Conservation (phyloP, 2,888 invertebrate species). For the Cephus pulcher region DNA sequence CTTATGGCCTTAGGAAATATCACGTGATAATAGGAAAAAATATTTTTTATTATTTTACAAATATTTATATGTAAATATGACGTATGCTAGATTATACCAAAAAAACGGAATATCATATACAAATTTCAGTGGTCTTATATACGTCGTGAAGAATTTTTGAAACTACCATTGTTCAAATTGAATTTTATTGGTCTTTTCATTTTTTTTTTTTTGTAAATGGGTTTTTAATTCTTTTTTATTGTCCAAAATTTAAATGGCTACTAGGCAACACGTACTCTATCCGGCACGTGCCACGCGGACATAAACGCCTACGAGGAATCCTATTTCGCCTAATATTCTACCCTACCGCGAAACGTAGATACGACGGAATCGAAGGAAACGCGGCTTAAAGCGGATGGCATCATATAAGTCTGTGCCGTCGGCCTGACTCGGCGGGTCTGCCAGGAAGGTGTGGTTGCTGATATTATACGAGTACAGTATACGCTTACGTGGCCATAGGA, state of each 20-base stretch:
- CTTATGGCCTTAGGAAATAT: not conserved
- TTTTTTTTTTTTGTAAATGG: no score
- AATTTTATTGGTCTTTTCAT: not conserved
- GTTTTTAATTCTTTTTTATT: not conserved
- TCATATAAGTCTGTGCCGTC: not conserved
- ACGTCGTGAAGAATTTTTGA: not conserved
- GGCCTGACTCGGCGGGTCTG: not conserved
- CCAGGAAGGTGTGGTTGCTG: constrained; percentile 3
- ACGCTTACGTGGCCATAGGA: not conserved
- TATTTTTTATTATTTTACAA: not conserved
- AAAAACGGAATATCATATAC: not conserved
- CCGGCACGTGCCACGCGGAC: not conserved
- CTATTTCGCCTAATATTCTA: not conserved
- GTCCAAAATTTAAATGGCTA: not conserved
- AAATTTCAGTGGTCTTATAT: not conserved
- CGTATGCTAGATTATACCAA: not conserved
- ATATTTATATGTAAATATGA: not conserved
- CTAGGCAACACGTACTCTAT: not conserved
- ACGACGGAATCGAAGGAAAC: constrained; percentile 2
- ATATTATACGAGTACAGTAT: not conserved
- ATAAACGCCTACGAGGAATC: not conserved
- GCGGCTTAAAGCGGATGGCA: constrained; percentile 2
- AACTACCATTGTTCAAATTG: not conserved
- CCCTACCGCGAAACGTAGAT: not conserved
- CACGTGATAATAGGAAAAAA: not conserved